Evolutionary conservation across 2,888 invertebrate species (phyloP), one percentile per base, ranked within the genome.

Genomic region (Perithous albicinctus): DNA sequence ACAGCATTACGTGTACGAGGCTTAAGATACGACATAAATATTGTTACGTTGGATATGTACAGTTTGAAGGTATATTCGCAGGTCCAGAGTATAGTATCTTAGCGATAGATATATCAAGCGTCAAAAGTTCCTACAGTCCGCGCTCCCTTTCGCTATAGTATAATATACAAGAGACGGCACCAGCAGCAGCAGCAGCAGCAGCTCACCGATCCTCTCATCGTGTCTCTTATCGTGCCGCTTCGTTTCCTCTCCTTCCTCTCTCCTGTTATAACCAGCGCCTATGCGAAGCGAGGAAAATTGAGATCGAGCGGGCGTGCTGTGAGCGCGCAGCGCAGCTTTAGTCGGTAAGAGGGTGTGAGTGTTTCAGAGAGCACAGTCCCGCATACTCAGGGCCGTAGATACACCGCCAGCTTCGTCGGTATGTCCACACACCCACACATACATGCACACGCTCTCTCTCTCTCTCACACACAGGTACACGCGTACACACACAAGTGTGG

Each of bases 231-330:
- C 63, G 38, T 5, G 32, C n/a, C 15, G 54, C 26, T 54, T 26
- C 51, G 20, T 20, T 18, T 18, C 18, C 61, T 41, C 72, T 46
- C 72, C 46, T 15, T 48, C 38, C 59, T 51, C 32, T 8, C 48
- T 61, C 43, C 3, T 46, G 38, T 38, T 26, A 32, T 12, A 32
- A 18, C 23, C 20, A 35, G 67, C 66, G 67, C 75, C 78, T 75
- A 82, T 78, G 72, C 78, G 78, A 67, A 8, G 43, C 76, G 76
- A 78, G 76, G 51, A 76, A 82, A 78, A 78, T 78, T 78, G 70
- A 35, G 70, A 82, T 82, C 70, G 75, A 72, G 70, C 78, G 80
- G 75, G 80, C 59, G 76, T 73, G 56, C 59, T 69, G n/a, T 48
- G 38, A 79, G 74, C 54, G 74, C 35, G 54, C 23, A 4, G 43